phyloP scores from a whole-genome alignment of 2,113 vertebrate species.

The Myotis brandtii region DNA sequence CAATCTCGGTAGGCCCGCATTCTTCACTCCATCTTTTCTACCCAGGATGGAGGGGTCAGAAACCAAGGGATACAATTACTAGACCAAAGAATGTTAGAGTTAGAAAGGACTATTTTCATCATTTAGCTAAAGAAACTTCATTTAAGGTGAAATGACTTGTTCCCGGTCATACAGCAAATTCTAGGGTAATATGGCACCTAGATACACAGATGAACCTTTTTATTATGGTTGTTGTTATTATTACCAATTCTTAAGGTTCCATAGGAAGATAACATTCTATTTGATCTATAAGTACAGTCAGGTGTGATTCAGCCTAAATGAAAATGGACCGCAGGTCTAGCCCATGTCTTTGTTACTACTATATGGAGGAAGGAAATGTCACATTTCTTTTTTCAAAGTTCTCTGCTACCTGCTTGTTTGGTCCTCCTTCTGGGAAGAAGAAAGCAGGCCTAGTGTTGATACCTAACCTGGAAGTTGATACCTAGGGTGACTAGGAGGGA shows the following conservation, averaged over 20 bases:
- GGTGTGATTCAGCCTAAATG: background rate
- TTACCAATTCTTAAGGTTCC: background rate
- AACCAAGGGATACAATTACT: background rate
- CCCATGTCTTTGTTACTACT: background rate
- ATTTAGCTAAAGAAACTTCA: background rate
- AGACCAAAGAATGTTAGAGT: background rate
- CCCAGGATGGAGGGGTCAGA: background rate
- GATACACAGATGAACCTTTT: background rate
- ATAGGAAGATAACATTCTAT: background rate
- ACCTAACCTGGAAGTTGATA: background rate
- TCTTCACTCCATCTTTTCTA: background rate
- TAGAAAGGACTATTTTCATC: background rate
- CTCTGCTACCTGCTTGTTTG: background rate
- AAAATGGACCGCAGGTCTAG: background rate
- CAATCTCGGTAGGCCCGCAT: background rate
- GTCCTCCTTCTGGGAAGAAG: background rate
- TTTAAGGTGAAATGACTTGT: background rate
- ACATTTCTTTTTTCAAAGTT: background rate
- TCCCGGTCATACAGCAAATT: background rate
- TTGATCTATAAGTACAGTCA: background rate
- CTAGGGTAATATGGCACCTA: background rate
- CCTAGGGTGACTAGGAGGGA: background rate
- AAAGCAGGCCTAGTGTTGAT: background rate
- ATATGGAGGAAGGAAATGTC: background rate
- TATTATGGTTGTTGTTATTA: background rate